Base-by-base conservation (phyloP, 2,888 invertebrate species). In the Chirona hameri region DNA sequence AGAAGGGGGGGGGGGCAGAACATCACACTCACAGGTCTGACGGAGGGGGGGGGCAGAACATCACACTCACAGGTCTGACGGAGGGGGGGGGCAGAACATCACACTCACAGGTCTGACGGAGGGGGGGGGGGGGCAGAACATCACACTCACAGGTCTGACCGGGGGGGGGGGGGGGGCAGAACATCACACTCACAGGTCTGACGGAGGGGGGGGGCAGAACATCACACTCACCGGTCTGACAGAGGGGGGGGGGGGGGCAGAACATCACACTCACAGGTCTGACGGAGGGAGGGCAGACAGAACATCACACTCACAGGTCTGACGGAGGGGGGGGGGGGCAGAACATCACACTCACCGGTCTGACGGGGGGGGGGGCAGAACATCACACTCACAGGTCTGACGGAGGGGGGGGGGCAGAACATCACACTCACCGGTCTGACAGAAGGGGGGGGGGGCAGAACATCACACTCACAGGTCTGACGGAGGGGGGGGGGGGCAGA, bases 311-410 rank as follows among this genome's bases (percentile, higher is more conserved):
- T 88, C 57, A 87, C 87, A 46, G 76, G 76, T 76, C 24, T 4
- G 65, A 12, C 65, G 39, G n/a, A n/a, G n/a, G n/a, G n/a, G n/a
- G n/a, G 81, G 85, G 57, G 85, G 86, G 84, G 85, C 87, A 82
- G 81, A 87, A 86, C 76, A 88, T 89, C 81, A 88, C 87, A 0
- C 87, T 88, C 57, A 87, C 87, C 24, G 76, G 76, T 76, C 24
- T 4, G 65, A 12, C 65, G 39, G n/a, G n/a, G n/a, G 81, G 85
- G 57, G 85, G 86, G 84, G 85, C 87, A 82, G 81, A 87, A 86
- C 76, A 88, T 89, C 81, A 88, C 87, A 0, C 87, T 88, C 57
- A 87, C 87, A 46, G 76, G 76, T 76, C 24, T 4, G 65, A 12
- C 65, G 39, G n/a, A n/a, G n/a, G n/a, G n/a, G 81, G 85, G 57